Evolutionary conservation across 2,888 invertebrate genomes (phyloP), one percentile per base, ranked within the genome.

Genomic region (Netelia virgata): DNA sequence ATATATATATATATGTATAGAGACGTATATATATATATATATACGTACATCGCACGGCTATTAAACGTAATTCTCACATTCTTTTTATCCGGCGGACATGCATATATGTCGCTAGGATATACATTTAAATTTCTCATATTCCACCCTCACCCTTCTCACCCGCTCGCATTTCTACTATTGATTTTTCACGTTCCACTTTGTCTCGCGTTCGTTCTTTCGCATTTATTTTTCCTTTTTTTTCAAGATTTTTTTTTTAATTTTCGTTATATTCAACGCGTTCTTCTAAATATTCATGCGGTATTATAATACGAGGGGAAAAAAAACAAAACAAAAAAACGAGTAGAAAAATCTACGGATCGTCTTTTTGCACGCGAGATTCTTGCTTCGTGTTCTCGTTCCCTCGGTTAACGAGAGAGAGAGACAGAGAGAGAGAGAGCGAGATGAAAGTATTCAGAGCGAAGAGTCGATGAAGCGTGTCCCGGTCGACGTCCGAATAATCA

Each of bases 41-140:
- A n/a, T 18, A 20, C 47, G 18, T 20, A 28, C 28, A 28, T 28
- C 50, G 63, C 47, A 81, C 78, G 68, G 59, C 86, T 86, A 82
- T 86, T 84, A 87, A 88, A 88, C 69, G 69, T 50, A 73, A 85
- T 83, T 86, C 59, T 63, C 28, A 43, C 20, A 78, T 78, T 77
- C 69, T 68, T 81, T 47, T 59, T 36, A 64, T 36, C 59, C 23
- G 18, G n/a, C 41, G 9, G 6, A 1, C 55, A 43, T 11, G 43
- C 14, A 36, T 47, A 59, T 41, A 16, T 69, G 23, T 57, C 70
- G n/a, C 70, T 11, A 18, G 20, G 10, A 50, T 76, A 64, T 11
- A 69, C 18, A 63, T 63, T 72, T 53, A 53, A 73, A 73, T 72
- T 72, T 76, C 14, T 53, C 47, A 41, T 73, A 55, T 36, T 53